Base-by-base conservation (phyloP, 2,888 invertebrate genomes). In the Athalia cordata region DNA sequence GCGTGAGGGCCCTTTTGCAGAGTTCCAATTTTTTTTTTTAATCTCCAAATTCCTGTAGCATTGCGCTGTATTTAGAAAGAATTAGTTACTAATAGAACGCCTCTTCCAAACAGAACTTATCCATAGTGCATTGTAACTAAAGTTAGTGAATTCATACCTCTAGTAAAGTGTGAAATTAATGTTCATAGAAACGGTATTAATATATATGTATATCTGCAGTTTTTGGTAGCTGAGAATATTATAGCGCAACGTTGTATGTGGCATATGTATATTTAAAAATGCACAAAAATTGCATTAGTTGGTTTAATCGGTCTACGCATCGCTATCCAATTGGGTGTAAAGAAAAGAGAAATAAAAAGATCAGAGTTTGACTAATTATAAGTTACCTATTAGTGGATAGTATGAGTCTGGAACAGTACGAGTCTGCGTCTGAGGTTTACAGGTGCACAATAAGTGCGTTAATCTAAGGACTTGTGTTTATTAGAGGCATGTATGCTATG, bases 31-130 rank as follows among this genome's bases (percentile, higher is more conserved):
- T 29, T 29, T 29, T 2, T 29, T 29, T 29, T 29, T 29, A 29
- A 29, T 29, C 29, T 29, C 29, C 29, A 0, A 29, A 29, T 65
- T 65, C 64, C 64, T 65, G 64, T 65, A 65, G 29, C 6, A 65
- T 65, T 65, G 45, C 29, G 29, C 43, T 68, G 13, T 72, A 59
- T 72, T 13, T 72, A 13, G n/a, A 49, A 11, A 4, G 3, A 59
- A 13, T 5, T 5, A 59, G 59, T 49, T 3, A 47, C 59, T 47
- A 57, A 47, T 47, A 59, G 43, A 72, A 29, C 47, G 72, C 72
- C 72, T 72, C 72, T 72, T 72, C 72, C 72, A 72, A 72, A 72
- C 47, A 72, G 59, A 15, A 72, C 59, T 59, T 72, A 59, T 59
- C 72, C 57, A 3, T 59, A 72, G 57, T 59, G 43, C 47, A 72